Percentiles rank a stretch among this genome's conserved stretches.
phyloP scores from a whole-genome alignment of 2,797 vertebrate genomes.

The Leucoraja ocellata region DNA sequence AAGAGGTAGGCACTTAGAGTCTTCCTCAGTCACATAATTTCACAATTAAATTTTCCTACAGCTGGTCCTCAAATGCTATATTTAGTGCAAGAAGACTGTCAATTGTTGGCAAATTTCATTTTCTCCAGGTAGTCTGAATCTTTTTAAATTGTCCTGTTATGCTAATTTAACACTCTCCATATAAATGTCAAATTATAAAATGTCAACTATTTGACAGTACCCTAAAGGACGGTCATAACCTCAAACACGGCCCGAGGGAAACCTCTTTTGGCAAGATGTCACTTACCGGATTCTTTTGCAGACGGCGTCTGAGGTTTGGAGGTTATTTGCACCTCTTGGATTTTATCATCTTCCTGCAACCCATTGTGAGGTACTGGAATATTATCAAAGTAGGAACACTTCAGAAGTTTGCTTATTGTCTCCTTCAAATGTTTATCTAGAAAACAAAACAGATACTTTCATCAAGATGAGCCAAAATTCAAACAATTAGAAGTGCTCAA shows the following conservation, averaged over 20 bases:
- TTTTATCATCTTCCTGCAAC: slow-evolving; percentile 47
- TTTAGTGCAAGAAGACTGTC: neutral
- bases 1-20: neutral
- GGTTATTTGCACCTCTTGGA: slow-evolving; percentile 50
- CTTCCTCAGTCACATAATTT: neutral
- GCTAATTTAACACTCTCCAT: neutral
- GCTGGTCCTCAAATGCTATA: neutral
- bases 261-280: no score
- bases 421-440: slow-evolving; percentile 83
- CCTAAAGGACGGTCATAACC: neutral
- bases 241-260: no score
- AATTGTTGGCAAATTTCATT: neutral
- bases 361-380: slow-evolving; percentile 61
- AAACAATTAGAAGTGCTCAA: neutral
- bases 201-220: neutral
- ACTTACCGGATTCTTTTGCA: slow-evolving; percentile 15
- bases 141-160: neutral
- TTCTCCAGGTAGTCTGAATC: neutral
- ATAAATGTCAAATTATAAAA: neutral
- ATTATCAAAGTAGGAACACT: slow-evolving; percentile 79
- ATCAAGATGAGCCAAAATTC: neutral
- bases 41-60: neutral
- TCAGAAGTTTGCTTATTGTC: slow-evolving; percentile 68
- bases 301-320: neutral
- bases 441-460: slow-evolving; percentile 41